phyloP scores from a whole-genome alignment of 2,888 invertebrate species.

The Thereva unica region DNA sequence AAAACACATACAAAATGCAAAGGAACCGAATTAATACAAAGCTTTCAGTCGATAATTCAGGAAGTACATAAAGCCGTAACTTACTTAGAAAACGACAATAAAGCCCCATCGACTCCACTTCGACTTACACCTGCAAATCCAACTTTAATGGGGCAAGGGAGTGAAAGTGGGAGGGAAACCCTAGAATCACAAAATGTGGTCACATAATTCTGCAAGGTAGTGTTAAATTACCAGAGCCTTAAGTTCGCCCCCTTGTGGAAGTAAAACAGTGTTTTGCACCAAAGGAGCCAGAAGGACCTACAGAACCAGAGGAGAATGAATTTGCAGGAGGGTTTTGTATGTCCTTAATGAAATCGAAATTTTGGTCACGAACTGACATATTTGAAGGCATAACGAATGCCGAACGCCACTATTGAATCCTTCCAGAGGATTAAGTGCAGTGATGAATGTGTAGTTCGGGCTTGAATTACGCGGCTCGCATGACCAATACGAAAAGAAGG shows the following conservation, averaged over 20 bases:
- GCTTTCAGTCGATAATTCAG: too few relatives aligned
- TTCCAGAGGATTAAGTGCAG: slow-evolving; percentile 32
- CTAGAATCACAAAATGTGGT: too few relatives aligned
- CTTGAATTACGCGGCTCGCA: slow-evolving; percentile 28
- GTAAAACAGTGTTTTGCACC: too few relatives aligned
- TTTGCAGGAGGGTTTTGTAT: background rate
- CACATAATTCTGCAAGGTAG: too few relatives aligned
- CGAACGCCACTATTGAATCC: slow-evolving; percentile 28
- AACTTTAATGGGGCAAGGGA: too few relatives aligned
- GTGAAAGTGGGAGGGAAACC: too few relatives aligned
- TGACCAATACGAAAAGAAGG: slow-evolving; percentile 4
- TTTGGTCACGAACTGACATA: slow-evolving; percentile 26
- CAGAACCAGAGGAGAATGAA: background rate
- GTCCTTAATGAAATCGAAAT: slow-evolving; percentile 31
- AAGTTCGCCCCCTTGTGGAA: slow-evolving; percentile 1
- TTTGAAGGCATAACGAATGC: slow-evolving; percentile 20
- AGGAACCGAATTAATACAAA: too few relatives aligned
- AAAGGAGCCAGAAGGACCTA: background rate
- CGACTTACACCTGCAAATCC: too few relatives aligned
- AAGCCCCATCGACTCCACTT: too few relatives aligned
- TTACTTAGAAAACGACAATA: too few relatives aligned
- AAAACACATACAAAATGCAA: too few relatives aligned
- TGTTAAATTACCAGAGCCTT: background rate
- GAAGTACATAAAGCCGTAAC: too few relatives aligned
- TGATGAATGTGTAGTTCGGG: slow-evolving; percentile 31